Conservation (phyloP, 23 tunicate species). For the Oikopleura dioica region DNA sequence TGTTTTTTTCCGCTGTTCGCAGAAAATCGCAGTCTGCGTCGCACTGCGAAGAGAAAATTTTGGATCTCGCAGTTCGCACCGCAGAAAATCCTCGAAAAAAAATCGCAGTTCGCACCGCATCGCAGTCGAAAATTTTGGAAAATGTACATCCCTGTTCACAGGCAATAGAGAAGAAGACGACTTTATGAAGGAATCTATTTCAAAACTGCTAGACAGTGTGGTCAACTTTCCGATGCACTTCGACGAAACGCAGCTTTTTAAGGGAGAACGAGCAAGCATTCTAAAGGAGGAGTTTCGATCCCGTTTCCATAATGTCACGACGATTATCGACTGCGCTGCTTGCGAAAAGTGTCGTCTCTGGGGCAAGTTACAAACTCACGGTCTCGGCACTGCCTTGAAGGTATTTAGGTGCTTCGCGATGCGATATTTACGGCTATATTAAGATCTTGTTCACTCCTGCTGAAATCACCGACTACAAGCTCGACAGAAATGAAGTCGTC, state of each 20-base stretch:
- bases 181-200: slow-evolving; percentile 24
- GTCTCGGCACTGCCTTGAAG: slow-evolving; percentile 77
- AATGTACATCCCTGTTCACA: slow-evolving; percentile 30
- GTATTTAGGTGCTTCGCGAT: neutral
- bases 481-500: neutral
- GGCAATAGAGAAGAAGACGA: slow-evolving; percentile 32
- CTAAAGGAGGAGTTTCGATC: slow-evolving; percentile 48
- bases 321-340: slow-evolving; percentile 81
- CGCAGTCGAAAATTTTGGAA: no score
- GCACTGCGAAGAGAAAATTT: no score
- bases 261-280: slow-evolving; percentile 25
- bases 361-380: slow-evolving; percentile 94
- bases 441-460: neutral
- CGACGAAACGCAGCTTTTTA: slow-evolving; percentile 61
- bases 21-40: no score
- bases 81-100: no score
- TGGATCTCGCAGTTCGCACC: no score
- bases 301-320: slow-evolving; percentile 60
- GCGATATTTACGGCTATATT: no score
- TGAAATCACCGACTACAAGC: neutral
- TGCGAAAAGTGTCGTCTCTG: slow-evolving; percentile 85
- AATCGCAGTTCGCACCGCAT: no score
- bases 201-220: neutral
- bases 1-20: no score
- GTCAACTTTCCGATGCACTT: slow-evolving; percentile 79